Percentiles rank a stretch among this genome's conserved stretches.
These are phyloP conservation scores for Catocala fraxini DNA, from an alignment of 2,888 invertebrate genomes.

Conservation along the genomic window DNA sequence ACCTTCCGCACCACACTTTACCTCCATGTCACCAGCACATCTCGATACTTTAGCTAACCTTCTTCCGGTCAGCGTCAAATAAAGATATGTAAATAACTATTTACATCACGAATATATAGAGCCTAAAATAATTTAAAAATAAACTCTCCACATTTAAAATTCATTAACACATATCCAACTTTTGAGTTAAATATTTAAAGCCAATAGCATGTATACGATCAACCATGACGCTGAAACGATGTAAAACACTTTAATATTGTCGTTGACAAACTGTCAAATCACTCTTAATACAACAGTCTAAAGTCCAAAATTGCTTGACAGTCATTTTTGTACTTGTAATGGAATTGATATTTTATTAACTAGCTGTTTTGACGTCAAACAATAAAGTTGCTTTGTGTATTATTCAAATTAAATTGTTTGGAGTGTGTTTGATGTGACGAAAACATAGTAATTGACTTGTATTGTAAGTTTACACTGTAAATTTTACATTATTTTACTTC, in stretches of 20 bases:
- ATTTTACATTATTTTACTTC: not conserved
- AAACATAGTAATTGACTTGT: not conserved
- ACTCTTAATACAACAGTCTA: not conserved
- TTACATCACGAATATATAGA: too few species aligned
- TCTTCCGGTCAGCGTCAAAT: too few species aligned
- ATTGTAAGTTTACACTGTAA: not conserved
- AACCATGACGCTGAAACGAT: constrained; percentile 4
- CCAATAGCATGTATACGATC: not conserved
- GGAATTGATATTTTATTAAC: constrained; percentile 3
- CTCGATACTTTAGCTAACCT: too few species aligned
- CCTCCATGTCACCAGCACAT: too few species aligned
- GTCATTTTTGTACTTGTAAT: not conserved
- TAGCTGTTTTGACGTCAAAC: constrained; percentile 10
- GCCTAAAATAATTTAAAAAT: too few species aligned
- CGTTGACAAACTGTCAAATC: not conserved
- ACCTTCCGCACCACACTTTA: too few species aligned
- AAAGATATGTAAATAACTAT: too few species aligned
- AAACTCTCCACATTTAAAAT: constrained; percentile 8
- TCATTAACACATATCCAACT: constrained; percentile 11
- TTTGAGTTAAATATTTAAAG: constrained; percentile 7
- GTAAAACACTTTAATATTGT: not conserved
- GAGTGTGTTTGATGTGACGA: constrained; percentile 9
- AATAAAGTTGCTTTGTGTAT: constrained; percentile 4
- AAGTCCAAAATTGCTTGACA: not conserved
- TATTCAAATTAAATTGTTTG: constrained; percentile 15